A percentile compares a stretch with the other conserved stretches of the same genome.
These are phyloP conservation scores for Ornithoptera alexandrae DNA, from an alignment of 2,888 invertebrate genomes.

Conservation along the genomic window DNA sequence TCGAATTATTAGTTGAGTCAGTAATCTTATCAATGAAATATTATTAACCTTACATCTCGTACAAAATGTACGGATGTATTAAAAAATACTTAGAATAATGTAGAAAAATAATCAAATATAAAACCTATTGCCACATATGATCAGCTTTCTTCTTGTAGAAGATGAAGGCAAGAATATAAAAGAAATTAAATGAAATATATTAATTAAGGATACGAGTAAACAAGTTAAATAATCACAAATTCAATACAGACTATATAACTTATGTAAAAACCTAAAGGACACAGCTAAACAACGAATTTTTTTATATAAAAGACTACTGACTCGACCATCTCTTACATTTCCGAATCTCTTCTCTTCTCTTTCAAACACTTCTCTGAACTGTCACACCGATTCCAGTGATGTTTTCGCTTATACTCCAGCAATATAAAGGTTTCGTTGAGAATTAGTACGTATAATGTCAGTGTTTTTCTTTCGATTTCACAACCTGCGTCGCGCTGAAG, in stretches of 20 bases:
- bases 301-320: not conserved
- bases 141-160: no score
- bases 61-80: not conserved
- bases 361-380: not conserved
- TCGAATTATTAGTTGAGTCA: not conserved
- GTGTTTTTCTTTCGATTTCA: constrained; percentile 97
- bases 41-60: not conserved
- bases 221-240: constrained; percentile 25
- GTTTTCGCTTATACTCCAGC: not conserved
- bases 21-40: not conserved
- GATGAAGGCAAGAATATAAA: no score
- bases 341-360: not conserved
- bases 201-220: no score
- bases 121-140: no score
- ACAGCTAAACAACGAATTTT: no score
- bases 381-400: not conserved
- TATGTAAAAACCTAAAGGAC: constrained; percentile 45
- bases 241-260: constrained; percentile 50
- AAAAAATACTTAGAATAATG: not conserved
- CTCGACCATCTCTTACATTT: not conserved
- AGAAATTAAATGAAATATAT: no score
- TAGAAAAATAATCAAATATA: no score
- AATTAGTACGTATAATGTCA: constrained; percentile 85
- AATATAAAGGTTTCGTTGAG: not conserved
- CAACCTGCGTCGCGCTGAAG: constrained; percentile 92